Evolutionary conservation across 2,888 invertebrate genomes (phyloP).

Genomic region (Pelosia muscerda): DNA sequence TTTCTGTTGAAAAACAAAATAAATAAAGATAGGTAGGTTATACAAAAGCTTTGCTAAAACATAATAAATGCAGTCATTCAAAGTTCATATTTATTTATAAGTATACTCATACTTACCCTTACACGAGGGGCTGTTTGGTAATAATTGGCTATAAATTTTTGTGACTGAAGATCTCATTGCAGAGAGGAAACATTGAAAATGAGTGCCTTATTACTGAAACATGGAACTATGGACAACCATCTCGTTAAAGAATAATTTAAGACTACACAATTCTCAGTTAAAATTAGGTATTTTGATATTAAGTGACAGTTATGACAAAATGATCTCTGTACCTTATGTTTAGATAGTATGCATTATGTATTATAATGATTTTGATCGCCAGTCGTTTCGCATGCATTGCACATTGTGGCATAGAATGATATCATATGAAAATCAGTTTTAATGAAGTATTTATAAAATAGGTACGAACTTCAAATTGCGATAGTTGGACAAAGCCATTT

Average conservation of each 20-base stretch:
- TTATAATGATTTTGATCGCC: no score
- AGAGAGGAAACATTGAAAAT: conserved; percentile 44
- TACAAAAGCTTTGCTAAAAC: conserved; percentile 18
- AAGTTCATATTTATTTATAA: conserved; percentile 41
- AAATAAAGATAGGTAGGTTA: conserved; percentile 1
- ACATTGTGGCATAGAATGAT: no score
- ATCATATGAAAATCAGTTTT: no score
- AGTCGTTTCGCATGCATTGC: no score
- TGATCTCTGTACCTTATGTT: no score
- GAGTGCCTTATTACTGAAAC: conserved; percentile 27
- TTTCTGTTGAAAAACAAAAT: background rate
- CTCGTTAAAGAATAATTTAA: background rate
- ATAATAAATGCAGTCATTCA: conserved; percentile 41
- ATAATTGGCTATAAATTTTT: conserved; percentile 73
- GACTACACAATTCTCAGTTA: no score
- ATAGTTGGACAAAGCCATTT: no score
- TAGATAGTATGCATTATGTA: no score
- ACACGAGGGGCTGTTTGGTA: conserved; percentile 53
- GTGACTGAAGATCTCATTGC: conserved; percentile 50
- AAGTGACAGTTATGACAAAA: no score
- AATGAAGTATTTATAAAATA: no score
- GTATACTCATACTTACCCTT: conserved; percentile 35
- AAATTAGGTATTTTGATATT: no score
- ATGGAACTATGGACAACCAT: background rate
- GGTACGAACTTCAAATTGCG: no score